Evolutionary conservation across 2,888 invertebrate species (phyloP), one percentile per base, ranked within the genome.

Genomic region (Aphrophora alni): DNA sequence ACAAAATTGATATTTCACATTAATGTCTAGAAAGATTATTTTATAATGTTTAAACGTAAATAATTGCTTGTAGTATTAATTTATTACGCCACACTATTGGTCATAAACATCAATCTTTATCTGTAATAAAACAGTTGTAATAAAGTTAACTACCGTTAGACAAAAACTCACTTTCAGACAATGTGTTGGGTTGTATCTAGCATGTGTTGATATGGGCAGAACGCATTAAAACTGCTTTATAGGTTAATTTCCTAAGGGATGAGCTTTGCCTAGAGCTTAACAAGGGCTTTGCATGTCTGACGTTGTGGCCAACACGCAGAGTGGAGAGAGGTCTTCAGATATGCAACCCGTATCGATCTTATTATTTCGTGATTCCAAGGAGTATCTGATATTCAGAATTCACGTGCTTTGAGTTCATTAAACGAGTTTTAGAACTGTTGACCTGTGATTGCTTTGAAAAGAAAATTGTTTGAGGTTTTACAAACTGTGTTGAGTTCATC

Each of bases 161-260:
- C 59, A 59, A 21, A 59, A 21, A 59, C 59, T 59, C 12, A 21
- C 59, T 21, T 7, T 2, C 5, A 59, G 21, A 2, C 59, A 1
- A 5, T 21, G 21, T 0, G 5, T 21, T n/a, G 2, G 3, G 21
- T n/a, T n/a, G 4, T 17, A 33, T n/a, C n/a, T 33, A 33, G 33
- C 21, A 59, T 21, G 59, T 59, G 59, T 59, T 59, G 59, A 59
- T 59, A 21, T 2, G 5, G 21, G 59, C 10, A 17, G 44, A 44
- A 17, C 3, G 14, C 10, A 17, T 44, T 78, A 78, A 71, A 44
- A 38, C 77, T 25, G 78, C 78, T 78, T 78, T 78, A 78, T 78
- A 21, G 78, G 78, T 72, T 78, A 51, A 78, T 78, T 78, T 78
- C 78, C 78, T 78, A 27, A 28, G 78, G 78, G 78, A 78, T 78